Evolutionary conservation across 2,113 vertebrate species (phyloP), one percentile per base, ranked within the genome.

Genomic region (Apodemus sylvaticus): DNA sequence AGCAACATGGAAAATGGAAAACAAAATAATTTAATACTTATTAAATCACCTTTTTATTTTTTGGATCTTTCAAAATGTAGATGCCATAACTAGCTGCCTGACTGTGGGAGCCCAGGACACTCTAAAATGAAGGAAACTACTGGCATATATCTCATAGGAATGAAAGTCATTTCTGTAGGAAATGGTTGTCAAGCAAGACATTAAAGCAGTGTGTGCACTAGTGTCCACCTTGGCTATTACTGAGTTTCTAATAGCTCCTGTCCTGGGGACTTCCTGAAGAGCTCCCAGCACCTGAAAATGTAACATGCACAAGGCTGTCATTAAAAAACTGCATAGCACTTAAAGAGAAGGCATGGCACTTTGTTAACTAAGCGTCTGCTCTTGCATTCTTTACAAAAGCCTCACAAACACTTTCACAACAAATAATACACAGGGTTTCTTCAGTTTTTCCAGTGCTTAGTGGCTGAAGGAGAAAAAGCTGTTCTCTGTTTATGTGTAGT

Each of bases 331-430:
- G 29, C 86, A 64, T 0, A 74, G 83, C 31, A 68, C 71, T 91
- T 70, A 83, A 19, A 62, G 93, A 78, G 29, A 90, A 31, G 82
- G 31, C 66, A 48, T 4, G 53, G 62, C 71, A 86, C 83, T 93
- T 86, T 90, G 73, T 71, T 81, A 82, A 58, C 91, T 66, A 86
- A 24, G 10, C 70, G 68, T 20, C 19, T 66, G 48, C 83, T 86
- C 77, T 96, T 83, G 22, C 62, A 70, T 64, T 97, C 93, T 94
- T 94, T 55, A 92, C 86, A 81, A 96, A 97, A 95, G 68, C 22
- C 77, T 83, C 68, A 87, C 6, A 93, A 92, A 91, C 87, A 20
- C 39, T 89, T 86, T 91, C 66, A 91, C 71, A 86, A 64, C 73
- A 93, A 97, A 95, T 14, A 96, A 83, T 58, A 64, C 12, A 90